Base-by-base conservation (phyloP, 2,888 invertebrate genomes). In the Nomada lathburiana region DNA sequence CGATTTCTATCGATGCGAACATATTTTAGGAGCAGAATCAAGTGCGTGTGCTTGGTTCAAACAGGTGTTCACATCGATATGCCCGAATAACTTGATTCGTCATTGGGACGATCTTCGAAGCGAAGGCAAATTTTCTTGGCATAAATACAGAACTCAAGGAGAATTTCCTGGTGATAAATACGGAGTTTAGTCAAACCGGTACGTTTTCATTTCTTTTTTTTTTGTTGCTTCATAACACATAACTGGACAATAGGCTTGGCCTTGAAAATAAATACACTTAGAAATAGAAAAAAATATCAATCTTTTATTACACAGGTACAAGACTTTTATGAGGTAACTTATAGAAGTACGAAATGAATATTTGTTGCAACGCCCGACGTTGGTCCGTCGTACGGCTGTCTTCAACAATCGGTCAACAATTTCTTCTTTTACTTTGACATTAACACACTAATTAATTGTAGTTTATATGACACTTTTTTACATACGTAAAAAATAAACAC, bases 231-330 rank as follows among this genome's bases (percentile, higher is more conserved):
- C 36, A 36, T 36, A 36, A 36, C 36, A 7, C 36, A 18, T 18
- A n/a, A 2, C 10, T 50, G 44, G 23, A 18, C 9, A 4, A 23
- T 53, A 67, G 23, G n/a, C 5, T 26, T 55, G 42, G 13, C 26
- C 29, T 16, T 11, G 26, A 70, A 71, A 79, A 80, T 75, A 68
- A 75, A 67, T 50, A 75, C 74, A 82, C 78, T 29, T 20, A 4
- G 16, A 2, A 3, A 75, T 86, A 80, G 79, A 80, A 90, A 90
- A 91, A 91, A 89, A 90, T 88, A 89, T 85, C 74, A 91, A 90
- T 84, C 72, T 90, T 92, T 92, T 91, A 92, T 91, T 92, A 82
- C 87, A 92, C 92, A 92, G 90, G 91, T 92, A 92, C 91, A 92
- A 88, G 88, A 92, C 71, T 87, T 87, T 82, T 88, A 89, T 89